These are phyloP conservation scores for Mustela erminea DNA, from an alignment of 2,797 vertebrate species.

Conservation along the genomic window DNA sequence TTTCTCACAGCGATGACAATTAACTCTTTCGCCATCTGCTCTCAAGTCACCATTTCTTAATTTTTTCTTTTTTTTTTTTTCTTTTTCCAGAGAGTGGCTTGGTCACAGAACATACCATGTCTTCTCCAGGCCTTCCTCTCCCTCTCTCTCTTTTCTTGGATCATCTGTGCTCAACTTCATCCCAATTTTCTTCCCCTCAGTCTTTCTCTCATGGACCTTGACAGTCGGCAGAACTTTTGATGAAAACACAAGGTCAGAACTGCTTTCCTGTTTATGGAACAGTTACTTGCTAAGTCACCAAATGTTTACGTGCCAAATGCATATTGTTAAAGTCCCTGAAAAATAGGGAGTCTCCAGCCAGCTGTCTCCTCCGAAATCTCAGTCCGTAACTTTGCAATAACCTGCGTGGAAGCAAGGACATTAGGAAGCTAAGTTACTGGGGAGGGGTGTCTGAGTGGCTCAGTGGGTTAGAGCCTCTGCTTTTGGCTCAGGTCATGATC, in stretches of 20 bases:
- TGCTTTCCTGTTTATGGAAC: background rate
- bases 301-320: slow-evolving; percentile 38
- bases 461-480: no score
- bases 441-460: no score
- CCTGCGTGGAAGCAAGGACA: background rate
- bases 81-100: background rate
- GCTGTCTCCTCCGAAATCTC: slow-evolving; percentile 9
- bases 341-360: slow-evolving; percentile 5
- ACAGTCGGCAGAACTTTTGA: slow-evolving; percentile 35
- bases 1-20: slow-evolving; percentile 84
- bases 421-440: background rate
- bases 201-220: background rate
- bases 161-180: background rate
- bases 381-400: background rate
- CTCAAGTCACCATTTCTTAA: background rate
- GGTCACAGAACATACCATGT: background rate
- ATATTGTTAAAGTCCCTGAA: slow-evolving; percentile 6
- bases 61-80: background rate
- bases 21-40: slow-evolving; percentile 78
- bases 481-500: no score
- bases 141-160: background rate
- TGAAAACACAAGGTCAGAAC: background rate
- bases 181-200: background rate
- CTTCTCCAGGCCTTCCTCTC: background rate
- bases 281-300: slow-evolving; percentile 49